Evolutionary conservation across 1,140 invertebrate genomes (phyloP).

Genomic region (Bombyx mori): DNA sequence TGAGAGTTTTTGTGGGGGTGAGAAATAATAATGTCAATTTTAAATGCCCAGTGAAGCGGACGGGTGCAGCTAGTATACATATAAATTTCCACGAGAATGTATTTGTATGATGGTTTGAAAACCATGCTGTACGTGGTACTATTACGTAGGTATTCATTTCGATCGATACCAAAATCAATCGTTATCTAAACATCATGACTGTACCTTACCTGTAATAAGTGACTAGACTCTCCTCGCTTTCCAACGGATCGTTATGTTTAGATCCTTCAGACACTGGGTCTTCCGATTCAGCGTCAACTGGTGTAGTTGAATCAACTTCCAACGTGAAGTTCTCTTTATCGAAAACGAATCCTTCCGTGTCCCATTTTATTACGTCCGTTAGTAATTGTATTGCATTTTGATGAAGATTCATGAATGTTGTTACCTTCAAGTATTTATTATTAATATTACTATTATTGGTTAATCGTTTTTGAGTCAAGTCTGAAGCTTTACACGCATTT

Average conservation of each 20-base stretch:
- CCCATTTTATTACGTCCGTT: slow-evolving; percentile 70
- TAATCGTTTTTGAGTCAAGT: no score
- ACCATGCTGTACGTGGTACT: no score
- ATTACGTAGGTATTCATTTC: no score
- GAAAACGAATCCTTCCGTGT: slow-evolving; percentile 64
- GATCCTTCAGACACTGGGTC: slow-evolving; percentile 51
- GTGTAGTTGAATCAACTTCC: slow-evolving; percentile 56
- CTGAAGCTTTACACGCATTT: no score
- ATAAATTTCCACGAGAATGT: background rate
- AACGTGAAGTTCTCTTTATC: slow-evolving; percentile 71
- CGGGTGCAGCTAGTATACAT: background rate
- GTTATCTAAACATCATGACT: no score
- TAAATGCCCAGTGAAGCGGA: no score
- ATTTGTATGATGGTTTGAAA: background rate
- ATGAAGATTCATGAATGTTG: slow-evolving; percentile 68
- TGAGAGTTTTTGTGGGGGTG: background rate
- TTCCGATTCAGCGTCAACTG: slow-evolving; percentile 63
- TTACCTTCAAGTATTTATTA: slow-evolving; percentile 34
- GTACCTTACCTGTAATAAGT: slow-evolving; percentile 61
- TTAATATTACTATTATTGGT: background rate
- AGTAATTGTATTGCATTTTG: slow-evolving; percentile 66
- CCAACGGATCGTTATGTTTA: slow-evolving; percentile 61
- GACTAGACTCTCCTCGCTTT: slow-evolving; percentile 55
- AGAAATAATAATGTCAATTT: no score
- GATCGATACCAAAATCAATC: no score